Evolutionary conservation across 2,113 vertebrate genomes (phyloP).

Genomic region (Arizona elegans): DNA sequence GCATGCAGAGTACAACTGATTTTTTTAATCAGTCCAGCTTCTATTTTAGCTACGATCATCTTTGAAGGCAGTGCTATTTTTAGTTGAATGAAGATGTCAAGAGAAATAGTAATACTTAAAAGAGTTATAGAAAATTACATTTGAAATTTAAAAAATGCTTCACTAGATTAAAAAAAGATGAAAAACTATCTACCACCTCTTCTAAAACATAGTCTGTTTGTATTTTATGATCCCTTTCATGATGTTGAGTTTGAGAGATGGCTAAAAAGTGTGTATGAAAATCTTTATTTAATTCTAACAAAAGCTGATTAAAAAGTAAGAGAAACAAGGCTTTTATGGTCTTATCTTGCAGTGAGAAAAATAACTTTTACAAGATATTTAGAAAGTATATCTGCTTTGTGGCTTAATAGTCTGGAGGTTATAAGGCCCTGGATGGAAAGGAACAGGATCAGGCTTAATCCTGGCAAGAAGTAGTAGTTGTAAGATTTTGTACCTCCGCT

Average conservation of each 20-base stretch:
- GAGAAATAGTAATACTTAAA: constrained; percentile 27
- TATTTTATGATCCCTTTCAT: constrained; percentile 33
- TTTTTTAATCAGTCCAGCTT: rapidly evolving
- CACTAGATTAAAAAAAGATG: constrained; percentile 31
- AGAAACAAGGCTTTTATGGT: not conserved
- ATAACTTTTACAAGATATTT: constrained; percentile 21
- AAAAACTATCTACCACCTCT: constrained; percentile 29
- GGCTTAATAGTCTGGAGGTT: not conserved
- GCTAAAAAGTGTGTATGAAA: constrained; percentile 20
- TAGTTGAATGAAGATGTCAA: not conserved
- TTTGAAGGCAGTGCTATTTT: rapidly evolving
- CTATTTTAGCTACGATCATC: not conserved
- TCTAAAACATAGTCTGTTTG: constrained; percentile 20
- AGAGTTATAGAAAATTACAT: constrained; percentile 34
- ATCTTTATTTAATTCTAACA: not conserved
- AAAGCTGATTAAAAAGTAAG: not conserved
- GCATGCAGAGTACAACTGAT: not conserved
- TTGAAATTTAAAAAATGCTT: constrained; percentile 49
- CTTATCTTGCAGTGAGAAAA: constrained; percentile 1
- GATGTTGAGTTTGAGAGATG: constrained; percentile 37
- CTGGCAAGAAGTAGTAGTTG: not conserved
- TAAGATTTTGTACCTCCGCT: not conserved
- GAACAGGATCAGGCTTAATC: not conserved
- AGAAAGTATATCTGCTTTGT: not conserved
- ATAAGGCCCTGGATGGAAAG: not conserved